These are phyloP conservation scores for Dasysyrphus albostriatus DNA, from an alignment of 2,888 invertebrate species.

Conservation along the genomic window DNA sequence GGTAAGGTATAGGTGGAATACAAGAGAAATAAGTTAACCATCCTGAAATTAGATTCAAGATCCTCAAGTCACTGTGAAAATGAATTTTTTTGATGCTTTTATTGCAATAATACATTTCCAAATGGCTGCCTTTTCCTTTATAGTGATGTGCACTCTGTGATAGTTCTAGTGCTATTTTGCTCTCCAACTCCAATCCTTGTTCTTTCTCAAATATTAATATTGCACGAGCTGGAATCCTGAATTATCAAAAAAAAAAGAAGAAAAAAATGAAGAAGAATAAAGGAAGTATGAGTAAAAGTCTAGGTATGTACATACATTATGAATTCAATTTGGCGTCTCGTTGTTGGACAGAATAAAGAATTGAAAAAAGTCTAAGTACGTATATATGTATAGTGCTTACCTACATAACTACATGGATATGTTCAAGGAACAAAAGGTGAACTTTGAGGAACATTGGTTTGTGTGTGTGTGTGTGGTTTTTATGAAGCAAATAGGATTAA, in stretches of 20 bases:
- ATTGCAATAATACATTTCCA: conserved; percentile 75
- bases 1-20: neutral
- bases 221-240: conserved; percentile 40
- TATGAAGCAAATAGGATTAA: conserved; percentile 68
- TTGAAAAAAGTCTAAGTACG: conserved; percentile 13
- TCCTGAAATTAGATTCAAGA: conserved; percentile 70
- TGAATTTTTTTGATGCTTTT: conserved; percentile 69
- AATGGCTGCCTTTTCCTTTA: conserved; percentile 62
- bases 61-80: conserved; percentile 70
- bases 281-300: conserved; percentile 44
- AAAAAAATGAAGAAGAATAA: conserved; percentile 28
- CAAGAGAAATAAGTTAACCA: conserved; percentile 58
- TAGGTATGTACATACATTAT: conserved; percentile 49
- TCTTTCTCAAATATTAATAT: conserved; percentile 71
- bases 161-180: conserved; percentile 38
- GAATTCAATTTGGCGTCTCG: conserved; percentile 69
- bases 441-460: conserved; percentile 15
- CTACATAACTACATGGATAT: neutral
- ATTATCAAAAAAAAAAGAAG: conserved; percentile 27
- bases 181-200: conserved; percentile 47
- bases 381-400: neutral
- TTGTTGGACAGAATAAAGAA: conserved; percentile 50
- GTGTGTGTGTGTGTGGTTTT: conserved; percentile 43
- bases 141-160: conserved; percentile 42
- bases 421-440: conserved; percentile 54